Evolutionary conservation across 1,140 invertebrate species (phyloP).

Genomic region (Zaprionus tsacasi): DNA sequence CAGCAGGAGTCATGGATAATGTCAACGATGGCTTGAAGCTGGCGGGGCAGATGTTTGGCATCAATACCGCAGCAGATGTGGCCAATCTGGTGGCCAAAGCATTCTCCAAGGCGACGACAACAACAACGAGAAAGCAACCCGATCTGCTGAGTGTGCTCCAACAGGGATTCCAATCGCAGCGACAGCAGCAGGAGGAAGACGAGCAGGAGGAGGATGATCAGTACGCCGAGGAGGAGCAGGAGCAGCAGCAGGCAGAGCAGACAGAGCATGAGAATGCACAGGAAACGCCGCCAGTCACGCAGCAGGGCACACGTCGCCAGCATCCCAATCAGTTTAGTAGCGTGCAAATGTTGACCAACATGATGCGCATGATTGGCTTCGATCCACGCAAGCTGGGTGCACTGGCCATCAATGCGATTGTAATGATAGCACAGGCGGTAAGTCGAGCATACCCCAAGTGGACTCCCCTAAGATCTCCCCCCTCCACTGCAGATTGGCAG

Average conservation of each 20-base stretch:
- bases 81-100: conserved; percentile 85
- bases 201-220: conserved; percentile 27
- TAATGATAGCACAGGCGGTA: conserved; percentile 94
- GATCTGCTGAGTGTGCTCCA: conserved; percentile 65
- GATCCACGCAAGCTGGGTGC: conserved; percentile 90
- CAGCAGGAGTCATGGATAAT: conserved; percentile 86
- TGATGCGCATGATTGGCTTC: conserved; percentile 90
- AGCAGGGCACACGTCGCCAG: conserved; percentile 4
- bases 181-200: neutral
- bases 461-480: neutral
- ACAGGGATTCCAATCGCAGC: conserved; percentile 41
- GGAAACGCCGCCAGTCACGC: conserved; percentile 52
- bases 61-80: conserved; percentile 85
- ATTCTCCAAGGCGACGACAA: conserved; percentile 67
- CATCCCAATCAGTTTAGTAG: conserved; percentile 49
- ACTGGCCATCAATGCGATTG: conserved; percentile 91
- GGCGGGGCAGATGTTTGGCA: conserved; percentile 87
- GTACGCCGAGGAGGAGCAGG: conserved; percentile 42
- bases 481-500: conserved; percentile 63
- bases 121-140: conserved; percentile 42
- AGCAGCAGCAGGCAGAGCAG: conserved; percentile 38
- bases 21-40: conserved; percentile 87
- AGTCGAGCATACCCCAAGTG: conserved; percentile 39
- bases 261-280: conserved; percentile 55
- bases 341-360: conserved; percentile 86